phyloP scores from a whole-genome alignment of 2,113 vertebrate genomes.

The Excalfactoria chinensis region DNA sequence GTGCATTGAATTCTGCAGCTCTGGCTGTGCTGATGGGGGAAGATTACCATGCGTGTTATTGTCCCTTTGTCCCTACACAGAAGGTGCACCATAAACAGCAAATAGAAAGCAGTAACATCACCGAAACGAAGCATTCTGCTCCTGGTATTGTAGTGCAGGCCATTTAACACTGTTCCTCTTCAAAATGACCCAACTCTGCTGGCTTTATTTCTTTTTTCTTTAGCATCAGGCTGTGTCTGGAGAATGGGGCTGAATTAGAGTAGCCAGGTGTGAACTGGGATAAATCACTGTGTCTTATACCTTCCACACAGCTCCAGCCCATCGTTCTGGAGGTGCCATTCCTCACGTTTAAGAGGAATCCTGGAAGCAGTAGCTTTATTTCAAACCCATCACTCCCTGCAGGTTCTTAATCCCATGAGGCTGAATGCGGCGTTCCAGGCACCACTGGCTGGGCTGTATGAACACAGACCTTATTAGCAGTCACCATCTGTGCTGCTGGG shows the following conservation, averaged over 20 bases:
- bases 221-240: not conserved
- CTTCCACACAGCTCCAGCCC: not conserved
- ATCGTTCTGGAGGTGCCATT: not conserved
- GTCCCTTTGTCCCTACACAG: not conserved
- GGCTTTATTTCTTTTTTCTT: not conserved
- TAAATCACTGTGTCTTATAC: not conserved
- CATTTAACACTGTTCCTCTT: not conserved
- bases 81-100: not conserved
- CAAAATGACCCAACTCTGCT: not conserved
- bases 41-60: not conserved
- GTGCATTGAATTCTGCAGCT: not conserved
- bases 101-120: not conserved
- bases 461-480: not conserved
- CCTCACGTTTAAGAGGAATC: not conserved
- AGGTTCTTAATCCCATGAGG: not conserved
- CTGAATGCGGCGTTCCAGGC: not conserved
- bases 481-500: slow-evolving; percentile 32
- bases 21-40: not conserved
- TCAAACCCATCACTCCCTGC: not conserved
- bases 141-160: not conserved
- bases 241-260: not conserved
- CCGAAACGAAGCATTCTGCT: not conserved
- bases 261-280: not conserved
- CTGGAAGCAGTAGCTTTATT: not conserved
- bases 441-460: not conserved